A percentile compares a stretch with the other conserved stretches of the same genome.
Evolutionary conservation across 2,113 vertebrate genomes (phyloP).

Genomic region (Patagioenas fasciata): DNA sequence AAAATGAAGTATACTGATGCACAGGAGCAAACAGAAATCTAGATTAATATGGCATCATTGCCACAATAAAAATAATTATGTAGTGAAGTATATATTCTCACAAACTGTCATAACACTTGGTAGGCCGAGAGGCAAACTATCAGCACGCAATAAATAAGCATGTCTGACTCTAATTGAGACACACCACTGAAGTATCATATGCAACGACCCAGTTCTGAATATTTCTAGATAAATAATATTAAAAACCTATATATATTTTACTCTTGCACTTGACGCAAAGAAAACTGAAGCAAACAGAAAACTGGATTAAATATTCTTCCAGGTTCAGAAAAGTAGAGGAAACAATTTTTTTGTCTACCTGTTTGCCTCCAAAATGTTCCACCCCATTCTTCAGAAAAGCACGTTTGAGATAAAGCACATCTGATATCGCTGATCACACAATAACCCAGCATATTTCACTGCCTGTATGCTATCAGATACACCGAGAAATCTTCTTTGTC

Average conservation of each 20-base stretch:
- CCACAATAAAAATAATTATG: neutral
- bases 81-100: neutral
- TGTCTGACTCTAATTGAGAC: neutral
- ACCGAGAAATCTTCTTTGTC: neutral
- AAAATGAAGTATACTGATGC: slow-evolving; percentile 21
- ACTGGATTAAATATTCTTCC: neutral
- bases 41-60: neutral
- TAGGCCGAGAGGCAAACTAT: neutral
- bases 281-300: neutral
- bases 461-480: neutral
- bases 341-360: neutral
- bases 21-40: neutral
- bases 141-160: neutral
- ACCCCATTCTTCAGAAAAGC: neutral
- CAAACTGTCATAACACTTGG: neutral
- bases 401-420: neutral
- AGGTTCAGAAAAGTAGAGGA: neutral
- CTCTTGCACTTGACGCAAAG: neutral
- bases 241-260: neutral
- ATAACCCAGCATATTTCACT: neutral
- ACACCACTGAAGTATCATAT: neutral
- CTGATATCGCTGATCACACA: neutral
- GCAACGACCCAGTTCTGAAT: neutral
- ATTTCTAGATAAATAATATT: neutral
- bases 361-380: neutral